Evolutionary conservation across 1,140 invertebrate genomes (phyloP), one percentile per base, ranked within the genome.

Genomic region (Euwallacea fornicatus): DNA sequence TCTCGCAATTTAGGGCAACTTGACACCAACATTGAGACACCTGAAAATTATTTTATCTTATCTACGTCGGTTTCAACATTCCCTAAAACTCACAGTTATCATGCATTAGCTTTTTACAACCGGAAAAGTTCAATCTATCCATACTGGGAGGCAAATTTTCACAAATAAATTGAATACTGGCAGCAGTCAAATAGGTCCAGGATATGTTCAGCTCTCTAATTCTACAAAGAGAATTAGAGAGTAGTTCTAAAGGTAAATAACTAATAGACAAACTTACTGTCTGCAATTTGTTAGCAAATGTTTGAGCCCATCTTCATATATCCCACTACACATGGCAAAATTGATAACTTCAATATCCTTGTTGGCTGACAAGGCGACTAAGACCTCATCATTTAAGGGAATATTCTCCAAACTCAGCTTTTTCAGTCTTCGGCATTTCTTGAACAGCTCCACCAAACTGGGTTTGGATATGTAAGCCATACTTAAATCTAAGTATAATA

Each of bases 401-500:
- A 91, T 88, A 74, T 89, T 89, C 83, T 97, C 94, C 55, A 96
- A 78, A 75, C 93, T 95, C 2, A 97, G 80, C 81, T 95, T 96
- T 75, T 87, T 88, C 21, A 97, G 82, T 42, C 86, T 84, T 15
- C 83, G 83, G 82, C 93, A 96, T 10, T 86, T 84, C 0, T 80
- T 80, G 11, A 96, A 83, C 7, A 96, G 77, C 13, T 82, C 77
- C 43, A 85, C 84, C 43, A 96, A 82, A 53, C 88, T 88, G 11
- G 81, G 65, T 0, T 81, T 55, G 7, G 86, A 85, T 16, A 94
- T 86, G 0, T 87, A 83, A 4, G 89, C 86, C 89, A 95, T 92
- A 77, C 92, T 93, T 2, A 96, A 82, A 82, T 96, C 94, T 69
- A 96, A 83, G 82, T 90, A 95, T 78, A 94, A 89, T 7, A 96